phyloP scores from a whole-genome alignment of 2,888 invertebrate species.

The Lithodes maja region DNA sequence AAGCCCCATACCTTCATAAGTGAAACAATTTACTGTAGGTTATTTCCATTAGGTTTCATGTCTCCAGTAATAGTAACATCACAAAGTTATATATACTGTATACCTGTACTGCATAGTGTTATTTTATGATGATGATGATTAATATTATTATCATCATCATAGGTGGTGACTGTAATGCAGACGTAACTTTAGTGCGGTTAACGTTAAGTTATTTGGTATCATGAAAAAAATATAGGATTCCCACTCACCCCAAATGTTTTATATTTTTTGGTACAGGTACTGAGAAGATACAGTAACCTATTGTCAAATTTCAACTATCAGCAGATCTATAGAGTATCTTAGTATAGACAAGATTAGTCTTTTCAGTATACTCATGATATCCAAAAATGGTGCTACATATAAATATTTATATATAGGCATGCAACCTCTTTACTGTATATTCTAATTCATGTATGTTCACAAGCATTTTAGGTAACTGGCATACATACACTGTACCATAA shows the following conservation, averaged over 20 bases:
- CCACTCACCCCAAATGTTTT: not conserved
- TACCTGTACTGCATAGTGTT: too few relatives aligned
- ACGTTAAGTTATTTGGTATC: not conserved
- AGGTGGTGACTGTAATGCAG: too few relatives aligned
- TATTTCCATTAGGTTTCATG: too few relatives aligned
- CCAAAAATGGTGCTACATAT: not conserved
- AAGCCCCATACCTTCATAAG: too few relatives aligned
- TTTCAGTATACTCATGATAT: not conserved
- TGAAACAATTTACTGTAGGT: too few relatives aligned
- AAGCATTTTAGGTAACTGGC: not conserved
- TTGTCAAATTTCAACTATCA: not conserved
- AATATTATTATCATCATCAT: too few relatives aligned
- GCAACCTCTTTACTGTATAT: not conserved
- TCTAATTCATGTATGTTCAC: not conserved
- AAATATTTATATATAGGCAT: not conserved
- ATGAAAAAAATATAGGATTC: not conserved
- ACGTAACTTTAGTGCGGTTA: too few relatives aligned
- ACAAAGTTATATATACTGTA: too few relatives aligned
- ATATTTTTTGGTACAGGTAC: not conserved
- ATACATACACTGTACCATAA: constrained; percentile 5
- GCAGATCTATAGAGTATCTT: not conserved
- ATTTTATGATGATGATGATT: too few relatives aligned
- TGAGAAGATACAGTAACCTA: not conserved
- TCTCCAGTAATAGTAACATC: too few relatives aligned
- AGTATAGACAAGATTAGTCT: not conserved